Percentiles rank a stretch among this genome's conserved stretches.
These are phyloP conservation scores for Mesitornis unicolor DNA, from an alignment of 2,113 vertebrate genomes.

Conservation along the genomic window DNA sequence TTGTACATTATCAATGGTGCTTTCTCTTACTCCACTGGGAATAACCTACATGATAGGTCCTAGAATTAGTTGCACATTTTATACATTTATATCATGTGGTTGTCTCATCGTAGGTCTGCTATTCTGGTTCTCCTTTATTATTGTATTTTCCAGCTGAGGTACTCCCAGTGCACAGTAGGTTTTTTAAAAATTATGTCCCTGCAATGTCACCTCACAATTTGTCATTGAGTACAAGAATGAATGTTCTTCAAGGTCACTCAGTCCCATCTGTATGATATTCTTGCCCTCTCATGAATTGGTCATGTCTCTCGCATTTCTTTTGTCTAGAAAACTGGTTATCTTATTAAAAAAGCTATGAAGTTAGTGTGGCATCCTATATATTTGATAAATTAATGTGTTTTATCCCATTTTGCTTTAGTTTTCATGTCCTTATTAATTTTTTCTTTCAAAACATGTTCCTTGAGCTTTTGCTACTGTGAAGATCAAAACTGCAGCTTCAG, in stretches of 20 bases:
- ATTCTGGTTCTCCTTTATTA: not conserved
- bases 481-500: constrained; percentile 17
- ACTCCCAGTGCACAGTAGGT: not conserved
- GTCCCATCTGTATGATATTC: not conserved
- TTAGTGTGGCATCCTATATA: not conserved
- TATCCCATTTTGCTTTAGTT: not conserved
- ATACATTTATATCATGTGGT: not conserved
- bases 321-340: constrained; percentile 1
- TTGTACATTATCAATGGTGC: not conserved
- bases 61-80: not conserved
- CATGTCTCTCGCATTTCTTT: not conserved
- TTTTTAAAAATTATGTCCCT: not conserved
- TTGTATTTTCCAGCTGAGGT: not conserved
- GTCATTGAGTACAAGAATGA: not conserved
- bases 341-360: not conserved
- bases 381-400: not conserved
- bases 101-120: not conserved
- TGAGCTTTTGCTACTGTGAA: not conserved
- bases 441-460: constrained; percentile 6
- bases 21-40: constrained; percentile 9
- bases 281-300: not conserved
- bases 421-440: not conserved
- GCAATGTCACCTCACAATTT: not conserved
- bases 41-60: not conserved
- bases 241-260: not conserved